A percentile compares a stretch with the other conserved stretches of the same genome.
Evolutionary conservation across 2,888 invertebrate genomes (phyloP).

Genomic region (Adela reaumurella): DNA sequence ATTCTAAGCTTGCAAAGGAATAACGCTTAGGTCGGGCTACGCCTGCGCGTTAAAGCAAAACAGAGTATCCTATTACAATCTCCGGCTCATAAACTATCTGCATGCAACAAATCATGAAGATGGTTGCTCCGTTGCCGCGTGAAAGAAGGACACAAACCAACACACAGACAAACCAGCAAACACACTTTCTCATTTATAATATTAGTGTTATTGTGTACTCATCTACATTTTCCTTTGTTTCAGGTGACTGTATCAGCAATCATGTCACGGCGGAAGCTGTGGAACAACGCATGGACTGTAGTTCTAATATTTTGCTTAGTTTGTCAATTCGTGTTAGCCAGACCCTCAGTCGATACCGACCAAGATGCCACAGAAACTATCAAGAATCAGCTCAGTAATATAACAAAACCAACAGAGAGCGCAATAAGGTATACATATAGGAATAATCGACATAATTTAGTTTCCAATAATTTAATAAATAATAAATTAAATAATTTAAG

Average conservation of each 20-base stretch:
- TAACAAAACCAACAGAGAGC: constrained; percentile 24
- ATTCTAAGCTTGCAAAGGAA: no score
- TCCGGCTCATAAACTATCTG: no score
- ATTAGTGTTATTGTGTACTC: neutral
- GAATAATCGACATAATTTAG: constrained; percentile 8
- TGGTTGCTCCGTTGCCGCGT: no score
- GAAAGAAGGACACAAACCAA: no score
- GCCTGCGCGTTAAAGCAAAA: no score
- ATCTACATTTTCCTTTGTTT: constrained; percentile 16
- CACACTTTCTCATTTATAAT: no score
- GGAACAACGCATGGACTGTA: constrained; percentile 42
- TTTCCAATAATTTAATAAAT: neutral
- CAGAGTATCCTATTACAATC: no score
- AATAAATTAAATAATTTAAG: constrained; percentile 1
- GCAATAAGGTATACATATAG: constrained; percentile 41
- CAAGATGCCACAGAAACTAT: constrained; percentile 17
- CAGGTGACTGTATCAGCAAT: constrained; percentile 28
- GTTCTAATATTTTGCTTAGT: constrained; percentile 36
- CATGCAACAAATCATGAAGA: no score
- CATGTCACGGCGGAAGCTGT: constrained; percentile 45
- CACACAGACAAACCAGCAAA: no score
- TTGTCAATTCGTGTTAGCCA: constrained; percentile 30
- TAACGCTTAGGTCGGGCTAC: no score
- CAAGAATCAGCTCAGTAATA: constrained; percentile 15
- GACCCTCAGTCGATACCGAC: constrained; percentile 30